Conservation (phyloP, 2,888 invertebrate genomes). For the Tethea ocularis region DNA sequence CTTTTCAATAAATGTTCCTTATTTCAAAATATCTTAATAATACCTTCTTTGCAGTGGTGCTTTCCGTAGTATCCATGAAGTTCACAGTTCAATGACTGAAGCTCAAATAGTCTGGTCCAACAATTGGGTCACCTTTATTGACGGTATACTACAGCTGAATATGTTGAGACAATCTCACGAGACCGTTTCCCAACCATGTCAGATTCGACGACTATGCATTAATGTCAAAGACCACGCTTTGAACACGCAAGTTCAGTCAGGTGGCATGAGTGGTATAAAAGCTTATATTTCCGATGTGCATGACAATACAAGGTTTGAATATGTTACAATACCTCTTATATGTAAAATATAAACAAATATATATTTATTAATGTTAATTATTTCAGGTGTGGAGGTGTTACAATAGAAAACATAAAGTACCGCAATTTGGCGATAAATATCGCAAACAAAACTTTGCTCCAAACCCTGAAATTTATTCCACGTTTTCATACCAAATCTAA, state of each 20-base stretch:
- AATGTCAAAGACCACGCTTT: slow-evolving; percentile 32
- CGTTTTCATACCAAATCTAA: slow-evolving; percentile 31
- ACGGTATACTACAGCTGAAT: slow-evolving; percentile 90
- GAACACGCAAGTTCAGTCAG: slow-evolving; percentile 10
- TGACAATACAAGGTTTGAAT: slow-evolving; percentile 40
- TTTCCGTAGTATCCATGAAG: slow-evolving; percentile 41
- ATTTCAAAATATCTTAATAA: too few species aligned
- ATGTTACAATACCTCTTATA: not conserved
- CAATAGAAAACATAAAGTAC: slow-evolving; percentile 44
- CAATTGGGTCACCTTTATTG: slow-evolving; percentile 92
- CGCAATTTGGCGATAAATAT: slow-evolving; percentile 29
- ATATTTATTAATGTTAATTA: not conserved
- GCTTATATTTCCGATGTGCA: slow-evolving; percentile 32
- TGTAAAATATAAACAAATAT: slow-evolving; percentile 14
- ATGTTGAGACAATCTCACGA: slow-evolving; percentile 84
- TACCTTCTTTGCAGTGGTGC: slow-evolving; percentile 37
- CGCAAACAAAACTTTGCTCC: slow-evolving; percentile 7
- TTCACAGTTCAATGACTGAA: slow-evolving; percentile 35
- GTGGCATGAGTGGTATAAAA: slow-evolving; percentile 24
- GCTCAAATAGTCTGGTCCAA: slow-evolving; percentile 84
- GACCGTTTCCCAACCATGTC: slow-evolving; percentile 83
- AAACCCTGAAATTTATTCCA: slow-evolving; percentile 41
- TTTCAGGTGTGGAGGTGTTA: slow-evolving; percentile 58
- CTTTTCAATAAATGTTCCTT: too few species aligned
- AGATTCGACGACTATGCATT: not conserved